phyloP scores from a whole-genome alignment of 1,140 invertebrate genomes.

The Eufriesea mexicana region DNA sequence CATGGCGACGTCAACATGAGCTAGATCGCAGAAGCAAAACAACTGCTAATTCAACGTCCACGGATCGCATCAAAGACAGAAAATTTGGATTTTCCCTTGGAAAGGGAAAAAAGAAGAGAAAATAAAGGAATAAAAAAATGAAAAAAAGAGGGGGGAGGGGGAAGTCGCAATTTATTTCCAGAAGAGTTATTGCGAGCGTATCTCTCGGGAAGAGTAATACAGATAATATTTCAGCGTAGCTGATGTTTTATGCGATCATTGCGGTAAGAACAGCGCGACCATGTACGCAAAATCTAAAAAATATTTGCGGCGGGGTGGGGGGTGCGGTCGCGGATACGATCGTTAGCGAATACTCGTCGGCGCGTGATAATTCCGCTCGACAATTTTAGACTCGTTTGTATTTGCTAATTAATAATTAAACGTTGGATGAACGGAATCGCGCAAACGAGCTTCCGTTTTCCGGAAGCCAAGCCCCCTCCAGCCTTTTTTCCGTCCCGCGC shows the following conservation, averaged over 20 bases:
- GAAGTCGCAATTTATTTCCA: neutral
- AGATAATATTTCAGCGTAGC: constrained; percentile 31
- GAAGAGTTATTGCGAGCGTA: neutral
- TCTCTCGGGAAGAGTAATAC: constrained; percentile 12
- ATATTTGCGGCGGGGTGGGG: neutral
- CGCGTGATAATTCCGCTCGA: constrained; percentile 13
- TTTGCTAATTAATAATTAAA: constrained; percentile 35
- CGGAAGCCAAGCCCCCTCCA: neutral
- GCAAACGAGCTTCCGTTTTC: neutral
- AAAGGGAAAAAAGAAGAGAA: neutral
- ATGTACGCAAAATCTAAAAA: neutral
- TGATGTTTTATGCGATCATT: constrained; percentile 27
- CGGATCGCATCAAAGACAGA: neutral
- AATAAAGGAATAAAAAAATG: neutral
- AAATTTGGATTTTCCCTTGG: neutral
- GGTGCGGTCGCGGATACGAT: neutral
- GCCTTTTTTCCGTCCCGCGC: neutral
- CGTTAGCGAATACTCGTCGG: constrained; percentile 13
- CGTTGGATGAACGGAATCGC: neutral
- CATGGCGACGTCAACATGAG: too few relatives aligned
- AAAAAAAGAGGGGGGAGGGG: neutral
- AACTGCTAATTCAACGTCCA: neutral
- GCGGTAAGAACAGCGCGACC: neutral
- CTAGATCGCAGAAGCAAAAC: neutral
- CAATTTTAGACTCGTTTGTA: constrained; percentile 29